Conservation (phyloP, 2,888 invertebrate genomes). For the Cerceris ruficornis region DNA sequence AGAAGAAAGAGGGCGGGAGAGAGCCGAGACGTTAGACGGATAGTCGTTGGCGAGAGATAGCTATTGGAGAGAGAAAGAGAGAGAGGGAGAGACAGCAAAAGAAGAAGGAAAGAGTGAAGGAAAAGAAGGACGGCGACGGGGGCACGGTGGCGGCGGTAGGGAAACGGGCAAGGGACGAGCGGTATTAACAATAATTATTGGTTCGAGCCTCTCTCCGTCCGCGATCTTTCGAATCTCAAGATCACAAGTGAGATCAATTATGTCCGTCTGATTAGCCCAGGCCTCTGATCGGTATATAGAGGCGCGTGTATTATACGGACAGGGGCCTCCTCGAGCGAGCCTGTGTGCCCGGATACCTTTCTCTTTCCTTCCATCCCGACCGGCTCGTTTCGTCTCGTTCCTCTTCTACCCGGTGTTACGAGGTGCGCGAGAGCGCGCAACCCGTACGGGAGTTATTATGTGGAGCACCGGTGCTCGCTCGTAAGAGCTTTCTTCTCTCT, state of each 20-base stretch:
- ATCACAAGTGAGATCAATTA: slow-evolving; percentile 82
- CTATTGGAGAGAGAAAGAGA: slow-evolving; percentile 6
- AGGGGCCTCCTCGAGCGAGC: slow-evolving; percentile 22
- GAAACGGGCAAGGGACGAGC: slow-evolving; percentile 61
- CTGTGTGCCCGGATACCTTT: slow-evolving; percentile 19
- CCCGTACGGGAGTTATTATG: slow-evolving; percentile 64
- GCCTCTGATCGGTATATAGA: slow-evolving; percentile 71
- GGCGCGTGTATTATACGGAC: slow-evolving; percentile 64
- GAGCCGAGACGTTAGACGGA: slow-evolving; percentile 28
- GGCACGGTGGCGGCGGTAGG: slow-evolving; percentile 33
- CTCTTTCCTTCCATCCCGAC: slow-evolving; percentile 46
- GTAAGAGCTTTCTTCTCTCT: slow-evolving; percentile 30
- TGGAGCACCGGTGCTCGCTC: slow-evolving; percentile 58
- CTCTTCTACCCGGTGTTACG: slow-evolving; percentile 20
- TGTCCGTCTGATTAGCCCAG: slow-evolving; percentile 80
- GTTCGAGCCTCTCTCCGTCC: slow-evolving; percentile 80
- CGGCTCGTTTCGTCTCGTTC: slow-evolving; percentile 39
- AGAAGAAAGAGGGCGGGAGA: slow-evolving; percentile 36
- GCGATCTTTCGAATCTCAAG: slow-evolving; percentile 81
- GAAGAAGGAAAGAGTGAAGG: slow-evolving; percentile 16
- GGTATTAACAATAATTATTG: slow-evolving; percentile 81
- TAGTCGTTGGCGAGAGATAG: slow-evolving; percentile 25
- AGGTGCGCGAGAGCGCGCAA: slow-evolving; percentile 6
- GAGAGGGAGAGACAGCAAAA: slow-evolving; percentile 19
- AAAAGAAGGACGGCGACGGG: slow-evolving; percentile 21